A percentile compares a stretch with the other conserved stretches of the same genome.
Conservation (phyloP, 1,140 invertebrate genomes). For the Brachionus paranguensis region DNA sequence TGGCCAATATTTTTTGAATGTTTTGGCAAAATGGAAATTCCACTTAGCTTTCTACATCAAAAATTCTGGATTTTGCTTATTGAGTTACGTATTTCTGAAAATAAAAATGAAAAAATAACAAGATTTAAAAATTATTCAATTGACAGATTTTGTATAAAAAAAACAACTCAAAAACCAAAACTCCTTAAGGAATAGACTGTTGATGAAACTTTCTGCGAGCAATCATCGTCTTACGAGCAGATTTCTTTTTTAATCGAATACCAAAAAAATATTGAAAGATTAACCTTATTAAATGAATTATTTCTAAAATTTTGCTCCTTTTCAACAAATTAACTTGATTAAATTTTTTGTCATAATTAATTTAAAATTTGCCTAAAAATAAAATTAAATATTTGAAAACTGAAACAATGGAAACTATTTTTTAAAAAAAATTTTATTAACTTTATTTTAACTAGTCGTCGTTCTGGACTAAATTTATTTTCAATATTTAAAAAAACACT, state of each 20-base stretch:
- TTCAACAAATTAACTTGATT: too few relatives aligned
- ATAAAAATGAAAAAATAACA: neutral
- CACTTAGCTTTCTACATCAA: neutral
- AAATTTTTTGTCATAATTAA: neutral
- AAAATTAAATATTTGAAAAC: too few relatives aligned
- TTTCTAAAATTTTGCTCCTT: too few relatives aligned
- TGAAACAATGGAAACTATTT: too few relatives aligned
- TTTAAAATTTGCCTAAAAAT: neutral
- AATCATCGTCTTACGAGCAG: neutral
- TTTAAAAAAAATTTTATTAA: too few relatives aligned
- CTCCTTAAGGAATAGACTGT: neutral
- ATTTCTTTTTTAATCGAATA: neutral
- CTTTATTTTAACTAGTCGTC: too few relatives aligned
- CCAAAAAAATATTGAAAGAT: neutral
- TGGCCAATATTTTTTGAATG: neutral
- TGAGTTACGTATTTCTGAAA: neutral
- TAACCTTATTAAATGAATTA: neutral
- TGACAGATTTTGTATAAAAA: neutral
- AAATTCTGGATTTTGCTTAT: neutral
- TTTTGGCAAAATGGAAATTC: neutral
- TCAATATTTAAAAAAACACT: neutral
- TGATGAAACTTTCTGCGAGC: neutral
- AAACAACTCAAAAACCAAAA: neutral
- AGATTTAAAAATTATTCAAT: neutral
- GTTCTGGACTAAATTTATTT: too few relatives aligned